Conservation (phyloP, 2,113 vertebrate genomes). For the Poeciliopsis occidentalis region DNA sequence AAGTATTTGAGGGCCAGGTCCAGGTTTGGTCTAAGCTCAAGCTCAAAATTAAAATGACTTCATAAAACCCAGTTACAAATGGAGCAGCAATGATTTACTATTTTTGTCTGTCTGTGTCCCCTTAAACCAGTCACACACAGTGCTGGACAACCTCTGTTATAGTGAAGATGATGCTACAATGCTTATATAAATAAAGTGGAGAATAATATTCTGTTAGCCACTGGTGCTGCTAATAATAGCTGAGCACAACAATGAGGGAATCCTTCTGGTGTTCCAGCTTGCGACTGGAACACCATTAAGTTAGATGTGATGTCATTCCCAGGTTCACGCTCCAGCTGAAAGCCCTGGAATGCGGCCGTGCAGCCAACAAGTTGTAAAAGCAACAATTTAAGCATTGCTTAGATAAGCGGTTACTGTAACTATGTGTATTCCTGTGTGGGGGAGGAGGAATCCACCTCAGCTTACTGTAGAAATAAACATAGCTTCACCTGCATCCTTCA, state of each 20-base stretch:
- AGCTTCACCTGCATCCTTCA: conserved; percentile 7
- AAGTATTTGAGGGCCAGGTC: not conserved
- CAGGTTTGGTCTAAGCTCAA: not conserved
- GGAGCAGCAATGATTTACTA: not conserved
- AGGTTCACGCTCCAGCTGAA: not conserved
- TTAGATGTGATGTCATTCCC: not conserved
- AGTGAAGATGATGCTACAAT: not conserved
- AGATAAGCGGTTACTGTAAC: conserved; percentile 1
- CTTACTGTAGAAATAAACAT: conserved; percentile 18
- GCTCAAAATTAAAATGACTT: no score
- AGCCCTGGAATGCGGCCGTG: not conserved
- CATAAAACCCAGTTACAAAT: not conserved
- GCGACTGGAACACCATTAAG: not conserved
- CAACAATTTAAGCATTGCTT: not conserved
- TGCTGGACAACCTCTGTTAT: not conserved
- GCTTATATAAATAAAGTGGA: not conserved
- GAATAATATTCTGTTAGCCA: not conserved
- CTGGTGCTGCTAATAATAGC: not conserved
- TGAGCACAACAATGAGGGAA: not conserved
- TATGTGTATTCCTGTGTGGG: not conserved
- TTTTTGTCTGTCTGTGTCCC: not conserved
- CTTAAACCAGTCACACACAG: not conserved
- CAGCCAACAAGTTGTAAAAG: not conserved
- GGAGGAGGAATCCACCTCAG: not conserved
- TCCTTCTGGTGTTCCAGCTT: not conserved